Evolutionary conservation across 2,113 vertebrate species (phyloP).

Genomic region (Nyctibius bracteatus): DNA sequence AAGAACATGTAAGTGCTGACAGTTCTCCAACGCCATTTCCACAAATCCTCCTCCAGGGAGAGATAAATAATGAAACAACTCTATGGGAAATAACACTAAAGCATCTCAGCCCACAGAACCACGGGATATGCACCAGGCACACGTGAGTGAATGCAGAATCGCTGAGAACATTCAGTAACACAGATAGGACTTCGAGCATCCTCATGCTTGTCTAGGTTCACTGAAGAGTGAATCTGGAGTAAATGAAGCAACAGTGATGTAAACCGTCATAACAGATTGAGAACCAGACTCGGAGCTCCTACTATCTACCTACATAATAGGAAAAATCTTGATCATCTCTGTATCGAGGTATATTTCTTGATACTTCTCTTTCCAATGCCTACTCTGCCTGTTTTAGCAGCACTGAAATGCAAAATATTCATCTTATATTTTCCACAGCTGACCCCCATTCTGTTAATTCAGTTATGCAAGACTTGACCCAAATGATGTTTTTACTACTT

Average conservation of each 20-base stretch:
- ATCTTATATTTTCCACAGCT: not conserved
- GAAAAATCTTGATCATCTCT: not conserved
- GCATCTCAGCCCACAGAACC: not conserved
- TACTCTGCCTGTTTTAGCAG: not conserved
- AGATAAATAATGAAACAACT: slow-evolving; percentile 46
- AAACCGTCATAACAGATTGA: slow-evolving; percentile 34
- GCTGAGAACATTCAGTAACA: slow-evolving; percentile 39
- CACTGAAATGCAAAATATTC: not conserved
- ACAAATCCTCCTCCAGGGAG: slow-evolving; percentile 31
- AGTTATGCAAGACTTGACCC: not conserved
- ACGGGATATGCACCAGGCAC: slow-evolving; percentile 18
- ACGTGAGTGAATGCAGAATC: slow-evolving; percentile 23
- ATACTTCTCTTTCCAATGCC: not conserved
- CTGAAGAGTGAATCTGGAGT: not conserved
- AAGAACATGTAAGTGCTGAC: slow-evolving; percentile 26
- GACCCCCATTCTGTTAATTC: not conserved
- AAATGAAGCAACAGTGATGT: slow-evolving; percentile 43
- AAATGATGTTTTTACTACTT: not conserved
- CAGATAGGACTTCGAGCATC: not conserved
- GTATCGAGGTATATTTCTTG: not conserved
- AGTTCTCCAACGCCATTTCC: slow-evolving; percentile 33
- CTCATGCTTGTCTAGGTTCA: slow-evolving; percentile 11
- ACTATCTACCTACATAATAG: not conserved
- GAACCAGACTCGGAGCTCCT: not conserved
- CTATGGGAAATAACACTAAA: not conserved